Conservation (phyloP, 2,797 vertebrate species). For the Cirrhinus molitorella region DNA sequence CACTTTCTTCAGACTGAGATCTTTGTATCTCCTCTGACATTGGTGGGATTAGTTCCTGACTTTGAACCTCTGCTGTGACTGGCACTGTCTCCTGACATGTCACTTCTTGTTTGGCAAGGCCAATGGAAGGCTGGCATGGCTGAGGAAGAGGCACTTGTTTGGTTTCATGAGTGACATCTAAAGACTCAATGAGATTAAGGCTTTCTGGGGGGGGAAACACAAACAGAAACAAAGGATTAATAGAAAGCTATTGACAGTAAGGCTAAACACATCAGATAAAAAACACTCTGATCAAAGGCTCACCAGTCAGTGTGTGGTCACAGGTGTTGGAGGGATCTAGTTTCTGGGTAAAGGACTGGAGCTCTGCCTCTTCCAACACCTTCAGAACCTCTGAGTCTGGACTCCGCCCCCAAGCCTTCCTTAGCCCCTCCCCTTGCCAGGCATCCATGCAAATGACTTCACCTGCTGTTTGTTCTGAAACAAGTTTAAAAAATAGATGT, state of each 20-base stretch:
- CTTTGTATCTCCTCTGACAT: slow-evolving; percentile 9
- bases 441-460: slow-evolving; percentile 83
- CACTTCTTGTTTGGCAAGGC: slow-evolving; percentile 38
- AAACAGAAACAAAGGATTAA: neutral
- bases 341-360: slow-evolving; percentile 86
- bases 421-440: slow-evolving; percentile 79
- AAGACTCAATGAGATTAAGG: slow-evolving; percentile 41
- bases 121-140: slow-evolving; percentile 28
- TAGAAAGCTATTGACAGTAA: neutral
- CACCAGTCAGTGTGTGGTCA: slow-evolving; percentile 57
- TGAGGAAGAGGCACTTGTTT: slow-evolving; percentile 43
- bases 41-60: slow-evolving; percentile 49
- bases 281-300: slow-evolving; percentile 30
- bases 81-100: slow-evolving; percentile 48
- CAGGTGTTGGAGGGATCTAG: slow-evolving; percentile 73
- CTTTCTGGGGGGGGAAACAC: slow-evolving; percentile 61
- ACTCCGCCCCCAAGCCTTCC: slow-evolving; percentile 86
- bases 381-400: slow-evolving; percentile 85
- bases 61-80: slow-evolving; percentile 45
- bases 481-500: slow-evolving; percentile 10
- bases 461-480: slow-evolving; percentile 81
- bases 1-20: slow-evolving; percentile 47
- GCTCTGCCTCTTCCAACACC: slow-evolving; percentile 87
- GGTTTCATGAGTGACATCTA: slow-evolving; percentile 50
- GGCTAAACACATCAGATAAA: neutral